Evolutionary conservation across 2,113 vertebrate species (phyloP), one percentile per base, ranked within the genome.

Genomic region (Toxotes jaculatrix): DNA sequence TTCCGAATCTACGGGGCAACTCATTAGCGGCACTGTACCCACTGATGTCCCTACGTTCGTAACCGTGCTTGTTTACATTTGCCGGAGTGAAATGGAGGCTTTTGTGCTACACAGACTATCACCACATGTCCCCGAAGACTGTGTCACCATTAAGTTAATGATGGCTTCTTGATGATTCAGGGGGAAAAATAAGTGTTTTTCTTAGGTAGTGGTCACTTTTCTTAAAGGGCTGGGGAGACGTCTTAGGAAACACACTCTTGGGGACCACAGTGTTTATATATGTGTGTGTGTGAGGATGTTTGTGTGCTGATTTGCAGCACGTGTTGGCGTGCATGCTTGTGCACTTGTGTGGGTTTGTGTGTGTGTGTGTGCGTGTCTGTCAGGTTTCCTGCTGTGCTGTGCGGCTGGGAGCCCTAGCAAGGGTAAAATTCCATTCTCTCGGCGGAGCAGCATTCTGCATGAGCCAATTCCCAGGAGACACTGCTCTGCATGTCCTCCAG

Each of bases 361-460:
- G 23, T 69, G 59, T 61, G 53, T 72, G 76, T 66, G 84, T 80
- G 80, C 69, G 55, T 75, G 77, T 84, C 62, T 91, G 90, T 95
- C 95, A 96, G 96, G 96, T 95, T 95, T 96, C 93, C 93, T 93
- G 91, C 93, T 86, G 94, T 91, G 95, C 87, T 91, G 95, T 93
- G 90, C 92, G 93, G 94, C 95, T 95, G 93, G 89, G 96, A 95
- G 95, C 94, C 95, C 94, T 95, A 95, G 96, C 95, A 89, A 95
- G 96, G 95, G 96, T 97, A 97, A 96, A 97, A 97, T 97, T 97
- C 96, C 95, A 96, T 95, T 96, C 96, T 96, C 96, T 96, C 95
- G 91, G 95, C 88, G 82, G 96, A 95, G 94, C 92, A 95, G 95
- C 94, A 95, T 96, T 97, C 97, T 97, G 96, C 96, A 97, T 97